These are phyloP conservation scores for Omphaloscelis lunosa DNA, from an alignment of 2,888 invertebrate species.

Conservation along the genomic window DNA sequence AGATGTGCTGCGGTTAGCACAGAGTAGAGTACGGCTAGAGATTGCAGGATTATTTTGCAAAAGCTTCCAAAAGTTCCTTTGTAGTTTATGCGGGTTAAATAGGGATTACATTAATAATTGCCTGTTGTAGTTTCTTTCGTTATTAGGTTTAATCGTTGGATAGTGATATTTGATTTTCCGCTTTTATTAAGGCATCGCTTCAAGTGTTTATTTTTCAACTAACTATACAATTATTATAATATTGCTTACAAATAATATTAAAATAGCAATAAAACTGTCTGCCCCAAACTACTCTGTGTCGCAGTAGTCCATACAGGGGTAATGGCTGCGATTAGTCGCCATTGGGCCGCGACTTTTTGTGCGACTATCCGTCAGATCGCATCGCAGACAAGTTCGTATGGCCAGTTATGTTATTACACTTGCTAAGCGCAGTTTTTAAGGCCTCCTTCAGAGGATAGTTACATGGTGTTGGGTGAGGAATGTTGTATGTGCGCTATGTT, in stretches of 20 bases:
- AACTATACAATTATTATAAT: too few relatives aligned
- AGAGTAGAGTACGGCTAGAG: conserved; percentile 52
- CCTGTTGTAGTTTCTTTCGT: neutral
- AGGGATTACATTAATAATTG: neutral
- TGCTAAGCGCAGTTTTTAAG: conserved; percentile 63
- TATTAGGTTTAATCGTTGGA: neutral
- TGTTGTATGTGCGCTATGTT: conserved; percentile 30
- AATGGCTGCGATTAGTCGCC: conserved; percentile 75
- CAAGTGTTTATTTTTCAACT: too few relatives aligned
- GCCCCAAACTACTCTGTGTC: conserved; percentile 44
- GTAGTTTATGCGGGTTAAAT: neutral
- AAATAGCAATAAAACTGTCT: neutral
- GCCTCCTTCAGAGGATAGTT: conserved; percentile 18
- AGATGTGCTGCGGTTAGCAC: conserved; percentile 66
- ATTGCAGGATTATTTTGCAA: neutral
- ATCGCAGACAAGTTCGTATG: conserved; percentile 64
- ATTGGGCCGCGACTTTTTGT: conserved; percentile 71
- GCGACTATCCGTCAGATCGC: conserved; percentile 64
- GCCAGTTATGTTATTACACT: conserved; percentile 69
- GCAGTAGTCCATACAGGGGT: conserved; percentile 67
- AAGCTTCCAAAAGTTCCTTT: neutral
- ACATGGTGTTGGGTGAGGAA: conserved; percentile 45
- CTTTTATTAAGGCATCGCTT: neutral
- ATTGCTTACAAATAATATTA: neutral
- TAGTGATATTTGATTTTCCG: neutral